Evolutionary conservation across 2,113 vertebrate species (phyloP).

Genomic region (Glaucomys volans): DNA sequence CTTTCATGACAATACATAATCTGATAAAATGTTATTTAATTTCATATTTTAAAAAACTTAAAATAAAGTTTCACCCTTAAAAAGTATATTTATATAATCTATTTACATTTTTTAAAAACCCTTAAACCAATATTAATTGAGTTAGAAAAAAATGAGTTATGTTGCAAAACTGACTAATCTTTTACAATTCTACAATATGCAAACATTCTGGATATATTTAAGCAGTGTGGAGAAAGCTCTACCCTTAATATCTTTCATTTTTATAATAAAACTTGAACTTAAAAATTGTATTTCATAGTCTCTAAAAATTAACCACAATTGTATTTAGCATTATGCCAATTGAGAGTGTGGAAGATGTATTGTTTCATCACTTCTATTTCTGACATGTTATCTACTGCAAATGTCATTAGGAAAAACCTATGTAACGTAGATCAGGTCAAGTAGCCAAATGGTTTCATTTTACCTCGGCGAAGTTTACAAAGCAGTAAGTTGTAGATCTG

Average conservation of each 20-base stretch:
- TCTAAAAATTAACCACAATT: constrained; percentile 64
- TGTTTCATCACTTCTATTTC: constrained; percentile 74
- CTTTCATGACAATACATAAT: constrained; percentile 72
- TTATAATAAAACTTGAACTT: constrained; percentile 25
- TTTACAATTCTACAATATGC: constrained; percentile 55
- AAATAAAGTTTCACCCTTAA: constrained; percentile 80
- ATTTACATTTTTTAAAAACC: constrained; percentile 49
- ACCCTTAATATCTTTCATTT: constrained; percentile 41
- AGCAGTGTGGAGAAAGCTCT: constrained; percentile 38
- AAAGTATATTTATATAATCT: constrained; percentile 63
- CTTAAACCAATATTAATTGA: constrained; percentile 61
- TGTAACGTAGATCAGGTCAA: constrained; percentile 67
- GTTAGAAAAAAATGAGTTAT: constrained; percentile 74
- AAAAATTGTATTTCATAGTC: constrained; percentile 25
- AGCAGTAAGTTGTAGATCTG: constrained; percentile 84
- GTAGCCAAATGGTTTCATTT: constrained; percentile 83
- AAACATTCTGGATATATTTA: constrained; percentile 53
- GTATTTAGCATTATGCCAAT: constrained; percentile 70
- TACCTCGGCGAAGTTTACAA: constrained; percentile 83
- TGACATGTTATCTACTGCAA: constrained; percentile 66
- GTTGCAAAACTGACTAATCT: constrained; percentile 60
- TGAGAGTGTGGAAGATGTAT: constrained; percentile 71
- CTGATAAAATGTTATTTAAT: constrained; percentile 69
- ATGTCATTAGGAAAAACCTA: constrained; percentile 63
- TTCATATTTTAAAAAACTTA: constrained; percentile 75